Evolutionary conservation across 2,113 vertebrate genomes (phyloP).

Genomic region (Laterallus jamaicensis): DNA sequence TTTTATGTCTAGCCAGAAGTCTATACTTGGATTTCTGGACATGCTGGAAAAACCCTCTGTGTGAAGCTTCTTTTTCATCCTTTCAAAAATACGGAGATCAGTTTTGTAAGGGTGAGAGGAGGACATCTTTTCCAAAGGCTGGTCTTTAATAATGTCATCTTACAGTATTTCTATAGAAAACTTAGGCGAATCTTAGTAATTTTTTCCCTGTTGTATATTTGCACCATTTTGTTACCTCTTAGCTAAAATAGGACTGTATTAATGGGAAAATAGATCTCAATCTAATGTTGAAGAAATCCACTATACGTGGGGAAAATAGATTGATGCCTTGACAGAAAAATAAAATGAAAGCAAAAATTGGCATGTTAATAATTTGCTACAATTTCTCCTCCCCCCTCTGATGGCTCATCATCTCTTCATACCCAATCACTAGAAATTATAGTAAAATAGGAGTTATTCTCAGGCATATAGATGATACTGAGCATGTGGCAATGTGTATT

Average conservation of each 20-base stretch:
- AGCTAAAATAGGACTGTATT: not conserved
- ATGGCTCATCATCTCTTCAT: not conserved
- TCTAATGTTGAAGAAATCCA: not conserved
- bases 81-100: not conserved
- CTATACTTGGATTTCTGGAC: not conserved
- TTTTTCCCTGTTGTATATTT: not conserved
- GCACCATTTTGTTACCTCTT: not conserved
- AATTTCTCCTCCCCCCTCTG: not conserved
- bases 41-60: not conserved
- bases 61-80: not conserved
- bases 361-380: not conserved
- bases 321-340: not conserved
- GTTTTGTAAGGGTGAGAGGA: not conserved
- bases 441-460: conserved; percentile 1
- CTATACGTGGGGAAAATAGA: not conserved
- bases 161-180: not conserved
- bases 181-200: not conserved
- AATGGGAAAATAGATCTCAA: not conserved
- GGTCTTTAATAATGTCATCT: not conserved
- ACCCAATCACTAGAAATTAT: not conserved
- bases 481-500: conserved; percentile 6
- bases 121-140: not conserved
- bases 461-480: not conserved
- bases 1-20: not conserved
- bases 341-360: not conserved